Base-by-base conservation (phyloP, 2,113 vertebrate species). In the Pollachius pollachius region DNA sequence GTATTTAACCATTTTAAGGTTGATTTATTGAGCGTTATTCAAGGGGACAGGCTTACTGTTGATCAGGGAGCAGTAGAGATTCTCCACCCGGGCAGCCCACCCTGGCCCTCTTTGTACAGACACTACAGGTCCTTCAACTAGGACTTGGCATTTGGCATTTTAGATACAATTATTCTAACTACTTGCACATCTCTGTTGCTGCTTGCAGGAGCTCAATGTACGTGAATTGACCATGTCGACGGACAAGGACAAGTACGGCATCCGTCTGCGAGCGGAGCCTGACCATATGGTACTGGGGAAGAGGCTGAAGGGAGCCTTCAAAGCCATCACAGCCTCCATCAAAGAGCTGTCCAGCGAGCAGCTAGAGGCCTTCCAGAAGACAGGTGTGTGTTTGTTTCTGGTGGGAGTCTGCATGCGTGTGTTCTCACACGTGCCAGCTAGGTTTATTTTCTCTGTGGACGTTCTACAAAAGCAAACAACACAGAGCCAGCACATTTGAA, bases 281-380 rank as follows among this genome's bases (percentile, higher is more conserved):
- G 96, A 99, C 89, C 96, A 98, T 92, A 96, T 97, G 94, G 95
- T 99, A 61, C 92, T 99, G 67, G 97, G 97, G 73, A 97, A 96
- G 65, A 94, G 95, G 48, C 93, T 99, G 70, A 99, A 98, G 72
- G 96, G 93, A 0, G 95, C 94, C 3, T 99, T 99, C 89, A 98
- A 97, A 78, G 62, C 91, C 0, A 69, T 99, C 73, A 93, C 92
- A 72, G 89, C 91, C 0, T 92, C 96, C 34, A 94, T 99, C 82
- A 98, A 95, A 79, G 94, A 96, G 80, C 91, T 99, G 79, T 94
- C 82, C 84, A 97, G 80, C 0, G 91, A 95, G 61, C 92, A 96
- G 87, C 93, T 99, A 59, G 94, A 99, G 85, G 63, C 70, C 4
- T 99, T 99, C 91, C 95, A 98, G 85, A 94, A 94, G 79, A 94